Base-by-base conservation (phyloP, 2,888 invertebrate species). In the Parasteatoda lunata region DNA sequence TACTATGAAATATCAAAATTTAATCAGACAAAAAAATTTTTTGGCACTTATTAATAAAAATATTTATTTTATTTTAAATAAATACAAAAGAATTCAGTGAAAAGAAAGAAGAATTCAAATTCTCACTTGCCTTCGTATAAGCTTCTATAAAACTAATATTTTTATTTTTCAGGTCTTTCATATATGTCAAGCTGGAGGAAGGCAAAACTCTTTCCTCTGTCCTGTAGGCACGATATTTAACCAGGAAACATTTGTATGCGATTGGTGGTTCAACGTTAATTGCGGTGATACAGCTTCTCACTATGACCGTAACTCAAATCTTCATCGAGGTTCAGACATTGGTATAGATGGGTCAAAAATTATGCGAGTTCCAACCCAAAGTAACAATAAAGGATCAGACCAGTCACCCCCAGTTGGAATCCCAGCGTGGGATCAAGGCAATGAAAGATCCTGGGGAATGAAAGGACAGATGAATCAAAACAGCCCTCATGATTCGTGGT, bases 211-310 rank as follows among this genome's bases (percentile, higher is more conserved):
- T 59, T 97, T 97, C 93, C 94, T 97, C 71, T 97, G 97, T 92
- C 97, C 97, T 51, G 96, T 97, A 91, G 97, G 97, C 89, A 97
- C 97, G 90, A 96, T 97, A 92, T 97, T 97, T 92, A 96, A 96
- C 92, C 97, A 97, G 93, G 95, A 95, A 90, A 96, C 96, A 91
- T 94, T 97, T 89, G 97, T 97, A 91, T 97, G 97, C 93, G 97
- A 97, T 93, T 97, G 97, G 97, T 97, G 97, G 97, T 97, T 96
- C 93, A 96, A 97, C 93, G 97, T 97, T 90, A 96, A 97, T 92
- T 97, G 97, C 92, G 95, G 95, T 88, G 95, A 95, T 89, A 95
- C 97, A 0, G 95, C 95, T 0, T 95, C 94, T 49, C 94, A 95
- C 77, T 97, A 97, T 92, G 94, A 94, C 81, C 93, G 96, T 77